A percentile compares a stretch with the other conserved stretches of the same genome.
phyloP scores from a whole-genome alignment of 2,797 vertebrate species.

The Euthynnus affinis region DNA sequence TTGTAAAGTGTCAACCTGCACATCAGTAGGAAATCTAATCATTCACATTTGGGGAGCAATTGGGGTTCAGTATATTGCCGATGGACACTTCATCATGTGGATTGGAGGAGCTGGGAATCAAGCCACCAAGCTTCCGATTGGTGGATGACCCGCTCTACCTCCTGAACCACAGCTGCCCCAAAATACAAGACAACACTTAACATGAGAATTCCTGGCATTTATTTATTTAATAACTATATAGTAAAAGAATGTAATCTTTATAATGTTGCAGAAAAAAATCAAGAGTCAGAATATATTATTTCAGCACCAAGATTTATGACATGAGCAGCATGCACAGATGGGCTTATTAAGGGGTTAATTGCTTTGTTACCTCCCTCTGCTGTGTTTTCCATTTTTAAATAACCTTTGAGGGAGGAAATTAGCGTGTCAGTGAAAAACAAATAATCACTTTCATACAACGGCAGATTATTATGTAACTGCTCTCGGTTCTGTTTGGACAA shows the following conservation, averaged over 20 bases:
- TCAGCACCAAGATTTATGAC: slow-evolving; percentile 42
- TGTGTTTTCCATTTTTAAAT: slow-evolving; percentile 39
- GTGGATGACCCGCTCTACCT: no score
- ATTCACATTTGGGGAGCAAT: no score
- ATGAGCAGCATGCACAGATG: slow-evolving; percentile 44
- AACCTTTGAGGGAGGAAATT: slow-evolving; percentile 27
- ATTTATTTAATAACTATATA: neutral
- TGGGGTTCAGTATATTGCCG: no score
- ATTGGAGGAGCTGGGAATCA: no score
- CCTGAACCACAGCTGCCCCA: no score
- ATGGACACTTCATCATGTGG: no score
- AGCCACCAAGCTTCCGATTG: no score
- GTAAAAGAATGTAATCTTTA: neutral
- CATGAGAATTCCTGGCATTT: neutral
- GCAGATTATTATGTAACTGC: slow-evolving; percentile 1
- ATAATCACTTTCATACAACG: slow-evolving; percentile 14
- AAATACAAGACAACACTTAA: no score
- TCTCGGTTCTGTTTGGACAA: slow-evolving; percentile 7
- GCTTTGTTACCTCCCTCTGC: slow-evolving; percentile 44
- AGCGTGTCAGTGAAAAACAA: slow-evolving; percentile 24
- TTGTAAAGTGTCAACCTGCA: no score
- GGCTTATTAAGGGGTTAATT: slow-evolving; percentile 58
- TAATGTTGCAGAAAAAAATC: slow-evolving; percentile 7
- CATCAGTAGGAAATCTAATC: no score
- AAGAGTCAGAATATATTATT: slow-evolving; percentile 15